Evolutionary conservation across 2,797 vertebrate species (phyloP), one percentile per base, ranked within the genome.

Genomic region (Serranus cabrilla): DNA sequence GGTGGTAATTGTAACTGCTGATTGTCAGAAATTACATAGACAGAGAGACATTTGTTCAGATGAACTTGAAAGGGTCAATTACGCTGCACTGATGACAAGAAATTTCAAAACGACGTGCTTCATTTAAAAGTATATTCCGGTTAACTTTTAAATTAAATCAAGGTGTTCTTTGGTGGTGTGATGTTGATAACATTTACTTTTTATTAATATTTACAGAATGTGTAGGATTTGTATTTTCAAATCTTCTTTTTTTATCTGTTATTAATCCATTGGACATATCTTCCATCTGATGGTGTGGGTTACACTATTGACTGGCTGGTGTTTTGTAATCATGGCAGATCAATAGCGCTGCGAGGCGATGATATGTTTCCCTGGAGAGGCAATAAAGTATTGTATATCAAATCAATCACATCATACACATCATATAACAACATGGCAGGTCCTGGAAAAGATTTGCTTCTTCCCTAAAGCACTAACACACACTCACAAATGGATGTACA

Each of bases 271-370:
- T 57, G 27, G n/a, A 27, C 43, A 51, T 54, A 42, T 77, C 74
- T 71, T 62, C 66, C 25, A 66, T 74, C 27, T 55, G 12, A 58
- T 23, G 13, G 18, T 10, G 57, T 65, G 8, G 34, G 58, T 68
- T 51, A 50, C 34, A 40, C 21, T 75, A 65, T 72, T 46, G 63
- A 65, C 55, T 54, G 37, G 59, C 56, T 12, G 20, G 12, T 69
- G 63, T 68, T 75, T 62, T 71, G 62, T 74, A 57, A 78, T 74
- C 57, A 68, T 16, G 69, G 27, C 14, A 11, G 66, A 67, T 71
- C 70, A 59, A 78, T 80, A 60, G 25, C 40, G 17, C 62, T 47
- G 47, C 18, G n/a, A 59, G 18, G 61, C 21, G 7, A 62, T 10
- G 34, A 43, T 47, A 47, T 4, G 40, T 58, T 64, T 62, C 60